A percentile compares a stretch with the other conserved stretches of the same genome.
Evolutionary conservation across 2,797 vertebrate genomes (phyloP).

Genomic region (Avahi laniger): DNA sequence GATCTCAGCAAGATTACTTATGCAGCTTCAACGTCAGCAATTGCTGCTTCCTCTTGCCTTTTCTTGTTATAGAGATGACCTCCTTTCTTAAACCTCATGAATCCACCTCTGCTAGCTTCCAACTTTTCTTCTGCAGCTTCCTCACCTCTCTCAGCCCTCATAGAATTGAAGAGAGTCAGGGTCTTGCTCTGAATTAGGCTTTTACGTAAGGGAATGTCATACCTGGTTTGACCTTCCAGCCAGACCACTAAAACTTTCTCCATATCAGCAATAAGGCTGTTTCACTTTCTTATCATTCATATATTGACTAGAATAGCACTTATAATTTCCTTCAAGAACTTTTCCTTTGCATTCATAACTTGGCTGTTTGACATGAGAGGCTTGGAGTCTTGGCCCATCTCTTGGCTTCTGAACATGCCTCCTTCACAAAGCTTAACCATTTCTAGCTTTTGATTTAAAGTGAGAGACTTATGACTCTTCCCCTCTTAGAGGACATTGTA

Average conservation of each 20-base stretch:
- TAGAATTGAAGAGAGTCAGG: not conserved
- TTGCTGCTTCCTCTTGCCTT: not conserved
- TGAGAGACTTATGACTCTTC: too few species aligned
- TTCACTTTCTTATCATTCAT: not conserved
- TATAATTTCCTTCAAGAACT: not conserved
- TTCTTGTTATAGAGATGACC: not conserved
- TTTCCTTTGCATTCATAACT: not conserved
- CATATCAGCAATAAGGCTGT: not conserved
- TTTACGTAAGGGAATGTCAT: not conserved
- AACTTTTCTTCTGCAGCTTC: too few species aligned
- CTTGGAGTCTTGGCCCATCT: not conserved
- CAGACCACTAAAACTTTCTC: not conserved
- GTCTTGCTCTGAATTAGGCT: not conserved
- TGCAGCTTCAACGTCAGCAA: not conserved
- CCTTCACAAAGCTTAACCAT: too few species aligned
- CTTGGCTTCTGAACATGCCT: not conserved
- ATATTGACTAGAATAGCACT: not conserved
- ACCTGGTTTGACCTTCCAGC: not conserved
- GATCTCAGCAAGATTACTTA: not conserved
- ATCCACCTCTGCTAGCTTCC: too few species aligned
- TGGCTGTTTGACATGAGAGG: not conserved
- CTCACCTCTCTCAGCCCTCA: not conserved
- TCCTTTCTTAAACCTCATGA: not conserved
- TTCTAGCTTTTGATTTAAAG: not conserved
- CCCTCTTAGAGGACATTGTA: too few species aligned